Conservation (phyloP, 2,113 vertebrate species). For the Amphilophus citrinellus region DNA sequence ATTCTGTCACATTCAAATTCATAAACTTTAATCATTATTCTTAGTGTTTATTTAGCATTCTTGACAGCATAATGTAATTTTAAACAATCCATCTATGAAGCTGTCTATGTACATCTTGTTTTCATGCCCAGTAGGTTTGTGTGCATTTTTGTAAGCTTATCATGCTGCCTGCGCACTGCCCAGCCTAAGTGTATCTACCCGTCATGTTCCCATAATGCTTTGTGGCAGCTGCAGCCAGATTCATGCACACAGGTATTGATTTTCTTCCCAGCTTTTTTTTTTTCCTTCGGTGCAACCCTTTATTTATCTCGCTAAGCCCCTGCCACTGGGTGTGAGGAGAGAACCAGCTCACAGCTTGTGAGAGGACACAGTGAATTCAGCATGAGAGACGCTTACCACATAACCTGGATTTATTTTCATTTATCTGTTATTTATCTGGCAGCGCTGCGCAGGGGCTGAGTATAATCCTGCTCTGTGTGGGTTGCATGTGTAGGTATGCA, state of each 20-base stretch:
- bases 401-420: slow-evolving; percentile 63
- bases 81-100: not conserved
- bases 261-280: slow-evolving; percentile 77
- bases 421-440: slow-evolving; percentile 64
- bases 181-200: slow-evolving; percentile 71
- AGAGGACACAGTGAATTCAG: slow-evolving; percentile 48
- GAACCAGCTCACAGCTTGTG: slow-evolving; percentile 46
- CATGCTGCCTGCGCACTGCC: slow-evolving; percentile 45
- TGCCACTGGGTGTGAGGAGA: slow-evolving; percentile 57
- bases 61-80: not conserved
- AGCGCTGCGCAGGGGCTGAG: slow-evolving; percentile 37
- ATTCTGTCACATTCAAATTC: not conserved
- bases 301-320: slow-evolving; percentile 75
- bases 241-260: slow-evolving; percentile 95
- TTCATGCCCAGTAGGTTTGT: not conserved
- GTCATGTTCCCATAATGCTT: slow-evolving; percentile 85
- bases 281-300: slow-evolving; percentile 82
- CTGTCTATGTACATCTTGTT: slow-evolving; percentile 2
- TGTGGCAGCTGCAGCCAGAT: slow-evolving; percentile 85
- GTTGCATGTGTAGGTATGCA: slow-evolving; percentile 58
- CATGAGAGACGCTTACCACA: slow-evolving; percentile 46
- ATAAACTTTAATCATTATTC: not conserved
- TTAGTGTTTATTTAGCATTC: not conserved
- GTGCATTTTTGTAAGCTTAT: not conserved
- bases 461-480: slow-evolving; percentile 54